phyloP scores from a whole-genome alignment of 2,113 vertebrate species.

The Crocuta crocuta region DNA sequence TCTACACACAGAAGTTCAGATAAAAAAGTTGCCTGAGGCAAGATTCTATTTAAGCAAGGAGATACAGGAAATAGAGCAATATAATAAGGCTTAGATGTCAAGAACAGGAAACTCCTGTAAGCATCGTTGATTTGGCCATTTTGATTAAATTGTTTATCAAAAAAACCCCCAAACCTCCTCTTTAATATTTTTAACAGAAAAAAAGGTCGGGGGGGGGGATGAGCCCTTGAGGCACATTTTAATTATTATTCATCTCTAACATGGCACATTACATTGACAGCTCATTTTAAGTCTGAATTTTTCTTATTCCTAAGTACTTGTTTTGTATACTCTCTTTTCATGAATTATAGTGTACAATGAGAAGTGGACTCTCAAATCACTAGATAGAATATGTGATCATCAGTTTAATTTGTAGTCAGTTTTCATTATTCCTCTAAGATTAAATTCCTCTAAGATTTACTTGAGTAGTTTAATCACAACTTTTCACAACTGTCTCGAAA shows the following conservation, averaged over 20 bases:
- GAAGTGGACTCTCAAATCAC: conserved; percentile 47
- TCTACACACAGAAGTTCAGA: conserved; percentile 3
- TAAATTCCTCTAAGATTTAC: conserved; percentile 19
- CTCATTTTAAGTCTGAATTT: conserved; percentile 44
- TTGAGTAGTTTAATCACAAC: conserved; percentile 64
- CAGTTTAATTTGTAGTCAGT: conserved; percentile 55
- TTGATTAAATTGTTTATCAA: conserved; percentile 27
- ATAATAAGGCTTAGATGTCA: conserved; percentile 30
- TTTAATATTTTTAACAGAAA: background rate
- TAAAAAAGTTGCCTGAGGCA: conserved; percentile 57
- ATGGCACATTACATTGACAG: background rate
- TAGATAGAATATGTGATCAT: conserved; percentile 26
- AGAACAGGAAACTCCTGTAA: conserved; percentile 31
- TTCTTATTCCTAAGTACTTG: conserved; percentile 48
- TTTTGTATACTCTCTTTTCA: conserved; percentile 17
- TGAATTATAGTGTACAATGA: conserved; percentile 52
- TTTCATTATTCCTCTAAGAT: conserved; percentile 37
- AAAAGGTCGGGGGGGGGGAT: background rate
- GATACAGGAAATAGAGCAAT: conserved; percentile 62
- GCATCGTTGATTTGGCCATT: conserved; percentile 47
- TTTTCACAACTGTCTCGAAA: conserved; percentile 62
- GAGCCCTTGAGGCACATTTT: background rate
- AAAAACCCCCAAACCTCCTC: background rate
- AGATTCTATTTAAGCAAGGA: conserved; percentile 52
- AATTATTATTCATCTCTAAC: conserved; percentile 52